These are phyloP conservation scores for Dasyurus viverrinus DNA, from an alignment of 2,113 vertebrate species.

Conservation along the genomic window DNA sequence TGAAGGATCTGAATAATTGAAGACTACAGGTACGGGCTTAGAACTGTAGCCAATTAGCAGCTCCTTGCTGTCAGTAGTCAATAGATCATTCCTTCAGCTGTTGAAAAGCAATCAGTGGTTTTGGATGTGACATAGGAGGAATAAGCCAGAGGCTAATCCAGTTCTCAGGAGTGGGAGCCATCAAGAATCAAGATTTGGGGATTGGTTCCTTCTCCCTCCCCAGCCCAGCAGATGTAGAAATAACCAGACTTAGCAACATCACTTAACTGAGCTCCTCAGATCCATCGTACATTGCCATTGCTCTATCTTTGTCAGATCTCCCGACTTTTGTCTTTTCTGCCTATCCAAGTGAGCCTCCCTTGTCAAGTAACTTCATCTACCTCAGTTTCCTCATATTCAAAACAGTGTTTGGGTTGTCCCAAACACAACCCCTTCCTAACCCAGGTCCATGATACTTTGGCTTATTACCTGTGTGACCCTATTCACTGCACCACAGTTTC, in stretches of 20 bases:
- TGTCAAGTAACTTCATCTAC: background rate
- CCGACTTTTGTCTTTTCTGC: background rate
- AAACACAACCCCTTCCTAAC: rapidly evolving
- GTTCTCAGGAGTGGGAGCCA: background rate
- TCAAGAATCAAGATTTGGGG: background rate
- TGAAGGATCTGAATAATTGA: background rate
- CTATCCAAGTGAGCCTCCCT: background rate
- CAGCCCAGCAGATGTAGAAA: background rate
- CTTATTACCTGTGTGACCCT: background rate
- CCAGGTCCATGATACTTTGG: background rate
- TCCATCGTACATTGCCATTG: background rate
- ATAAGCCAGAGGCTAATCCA: background rate
- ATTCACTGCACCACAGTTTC: background rate
- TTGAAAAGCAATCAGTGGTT: background rate
- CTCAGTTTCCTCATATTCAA: background rate
- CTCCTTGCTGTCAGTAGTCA: background rate
- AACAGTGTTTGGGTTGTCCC: too few species aligned
- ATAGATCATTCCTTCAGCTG: background rate
- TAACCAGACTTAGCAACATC: background rate
- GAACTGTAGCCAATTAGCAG: background rate
- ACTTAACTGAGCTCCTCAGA: background rate
- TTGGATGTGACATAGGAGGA: background rate
- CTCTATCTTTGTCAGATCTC: background rate
- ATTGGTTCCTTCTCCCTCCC: background rate
- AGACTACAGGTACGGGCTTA: background rate